Base-by-base conservation (phyloP, 1,140 invertebrate species). In the Popillia japonica region DNA sequence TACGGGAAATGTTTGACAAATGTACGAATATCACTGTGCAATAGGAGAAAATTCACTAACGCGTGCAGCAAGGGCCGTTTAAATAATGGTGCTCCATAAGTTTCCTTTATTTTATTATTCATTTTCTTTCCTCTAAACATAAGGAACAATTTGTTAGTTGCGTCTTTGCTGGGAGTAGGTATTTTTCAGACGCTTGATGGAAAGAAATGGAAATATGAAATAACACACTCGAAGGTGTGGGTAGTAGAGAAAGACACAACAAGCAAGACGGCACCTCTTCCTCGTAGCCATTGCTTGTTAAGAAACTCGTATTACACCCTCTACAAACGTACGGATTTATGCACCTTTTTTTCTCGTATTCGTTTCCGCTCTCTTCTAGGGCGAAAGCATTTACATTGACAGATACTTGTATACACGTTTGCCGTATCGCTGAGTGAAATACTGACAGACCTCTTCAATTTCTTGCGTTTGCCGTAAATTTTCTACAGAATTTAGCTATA, bases 61-160 rank as follows among this genome's bases (percentile, higher is more conserved):
- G 11, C 11, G n/a, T 17, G 48, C 48, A 55, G 48, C 48, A 55
- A 55, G 2, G 48, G 48, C 48, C 48, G 48, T 55, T 55, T 17
- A 55, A 55, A n/a, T 55, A 55, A 55, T 55, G 48, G 48, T 17
- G 6, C 6, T 14, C 17, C 48, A 17, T 55, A 55, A 55, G 48
- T 59, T 48, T 41, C n/a, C 41, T 42, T 42, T 76, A 76, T 76
- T 76, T 76, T 76, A 76, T 76, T 76, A 76, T 76, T 76, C 75
- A 76, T 76, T 76, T 59, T 76, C 75, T 59, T 44, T 42, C 75
- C 75, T 48, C 48, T 48, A 48, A 42, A 76, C 42, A 76, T 44
- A 20, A 48, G 48, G 75, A 76, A 76, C 75, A 76, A 76, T 76
- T 76, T 55, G 75, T 76, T 48, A 55, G 48, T 55, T n/a, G 48